phyloP scores from a whole-genome alignment of 2,888 invertebrate species.

The Coenonympha arcania region DNA sequence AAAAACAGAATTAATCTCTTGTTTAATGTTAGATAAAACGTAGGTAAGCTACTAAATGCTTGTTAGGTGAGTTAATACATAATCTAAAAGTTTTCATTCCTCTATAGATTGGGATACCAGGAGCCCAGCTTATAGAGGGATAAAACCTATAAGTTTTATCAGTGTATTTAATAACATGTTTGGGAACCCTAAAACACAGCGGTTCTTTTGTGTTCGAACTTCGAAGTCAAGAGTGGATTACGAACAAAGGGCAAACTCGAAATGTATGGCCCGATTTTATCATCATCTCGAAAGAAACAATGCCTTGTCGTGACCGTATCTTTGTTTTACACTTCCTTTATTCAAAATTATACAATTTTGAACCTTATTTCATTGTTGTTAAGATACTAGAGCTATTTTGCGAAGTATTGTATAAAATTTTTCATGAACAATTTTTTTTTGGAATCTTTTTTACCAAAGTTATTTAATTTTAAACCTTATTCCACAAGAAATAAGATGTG shows the following conservation, averaged over 20 bases:
- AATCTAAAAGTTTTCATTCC: too few relatives aligned
- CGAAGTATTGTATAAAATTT: too few relatives aligned
- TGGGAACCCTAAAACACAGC: conserved; percentile 30
- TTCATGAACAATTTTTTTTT: not conserved
- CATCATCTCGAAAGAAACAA: conserved; percentile 48
- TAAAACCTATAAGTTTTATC: not conserved
- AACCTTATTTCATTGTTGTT: conserved; percentile 14
- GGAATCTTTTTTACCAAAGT: not conserved
- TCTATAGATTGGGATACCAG: too few relatives aligned
- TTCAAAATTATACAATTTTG: conserved; percentile 20
- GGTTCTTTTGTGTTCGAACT: conserved; percentile 57
- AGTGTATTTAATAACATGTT: not conserved
- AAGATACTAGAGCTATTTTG: not conserved
- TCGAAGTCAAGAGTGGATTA: conserved; percentile 53
- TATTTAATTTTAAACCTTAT: not conserved
- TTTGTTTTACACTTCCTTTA: conserved; percentile 13
- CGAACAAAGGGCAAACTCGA: conserved; percentile 55
- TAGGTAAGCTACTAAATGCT: too few relatives aligned
- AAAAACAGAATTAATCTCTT: too few relatives aligned
- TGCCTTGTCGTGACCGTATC: conserved; percentile 17
- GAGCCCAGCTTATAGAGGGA: not conserved
- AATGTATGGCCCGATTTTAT: conserved; percentile 60
- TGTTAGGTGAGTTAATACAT: too few relatives aligned
- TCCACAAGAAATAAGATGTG: conserved; percentile 6
- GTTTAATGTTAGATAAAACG: too few relatives aligned